A percentile compares a stretch with the other conserved stretches of the same genome.
These are phyloP conservation scores for Panopea generosa DNA, from an alignment of 2,888 invertebrate species.

Conservation along the genomic window DNA sequence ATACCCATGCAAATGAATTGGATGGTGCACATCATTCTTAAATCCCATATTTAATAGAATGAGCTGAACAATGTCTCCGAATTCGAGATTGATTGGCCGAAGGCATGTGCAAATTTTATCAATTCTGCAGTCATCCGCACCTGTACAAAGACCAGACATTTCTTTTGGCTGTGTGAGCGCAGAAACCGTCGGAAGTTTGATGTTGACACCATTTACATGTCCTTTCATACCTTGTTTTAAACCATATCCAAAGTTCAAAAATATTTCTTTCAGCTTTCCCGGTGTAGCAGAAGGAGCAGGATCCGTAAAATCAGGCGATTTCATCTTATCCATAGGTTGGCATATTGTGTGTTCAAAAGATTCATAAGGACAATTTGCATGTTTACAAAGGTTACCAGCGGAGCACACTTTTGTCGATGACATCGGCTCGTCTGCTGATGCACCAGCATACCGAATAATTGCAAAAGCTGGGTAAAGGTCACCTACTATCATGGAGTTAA, in stretches of 20 bases:
- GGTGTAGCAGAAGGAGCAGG: conserved; percentile 8
- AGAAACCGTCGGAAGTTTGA: conserved; percentile 27
- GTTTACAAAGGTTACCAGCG: conserved; percentile 27
- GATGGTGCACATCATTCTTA: conserved; percentile 13
- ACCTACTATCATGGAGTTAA: conserved; percentile 59
- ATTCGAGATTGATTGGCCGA: conserved; percentile 15
- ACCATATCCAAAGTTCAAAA: conserved; percentile 28
- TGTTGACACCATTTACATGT: conserved; percentile 22
- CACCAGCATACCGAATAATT: conserved; percentile 48
- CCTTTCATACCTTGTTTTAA: neutral
- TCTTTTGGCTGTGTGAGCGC: conserved; percentile 39
- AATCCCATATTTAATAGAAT: conserved; percentile 17
- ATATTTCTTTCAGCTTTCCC: conserved; percentile 30
- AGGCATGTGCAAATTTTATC: conserved; percentile 31
- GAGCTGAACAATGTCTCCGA: conserved; percentile 41
- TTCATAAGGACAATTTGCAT: conserved; percentile 54
- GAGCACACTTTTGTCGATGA: conserved; percentile 28
- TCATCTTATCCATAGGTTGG: conserved; percentile 9
- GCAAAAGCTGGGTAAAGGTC: conserved; percentile 58
- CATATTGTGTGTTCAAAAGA: neutral
- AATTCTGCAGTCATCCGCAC: conserved; percentile 8
- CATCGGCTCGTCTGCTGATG: conserved; percentile 15
- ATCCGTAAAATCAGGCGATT: neutral
- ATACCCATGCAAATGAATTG: conserved; percentile 44
- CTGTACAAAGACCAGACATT: conserved; percentile 15